Evolutionary conservation across 2,888 invertebrate genomes (phyloP).

Genomic region (Schizaphis graminum): DNA sequence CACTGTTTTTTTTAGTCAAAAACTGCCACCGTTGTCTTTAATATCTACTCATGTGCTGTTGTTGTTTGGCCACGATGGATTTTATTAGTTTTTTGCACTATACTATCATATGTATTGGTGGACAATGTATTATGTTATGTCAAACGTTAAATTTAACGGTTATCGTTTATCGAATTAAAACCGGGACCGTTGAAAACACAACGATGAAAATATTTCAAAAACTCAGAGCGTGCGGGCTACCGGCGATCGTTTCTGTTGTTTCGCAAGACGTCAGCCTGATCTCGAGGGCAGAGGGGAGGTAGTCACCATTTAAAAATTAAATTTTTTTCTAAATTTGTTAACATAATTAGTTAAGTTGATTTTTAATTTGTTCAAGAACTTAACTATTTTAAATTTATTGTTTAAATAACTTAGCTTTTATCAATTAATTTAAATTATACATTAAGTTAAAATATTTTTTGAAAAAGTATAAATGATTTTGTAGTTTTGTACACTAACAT

Average conservation of each 20-base stretch:
- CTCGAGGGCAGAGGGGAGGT: too few relatives aligned
- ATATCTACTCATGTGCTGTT: not conserved
- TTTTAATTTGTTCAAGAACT: not conserved
- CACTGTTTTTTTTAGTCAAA: not conserved
- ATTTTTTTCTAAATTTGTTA: not conserved
- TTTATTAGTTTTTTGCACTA: not conserved
- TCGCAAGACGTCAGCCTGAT: not conserved
- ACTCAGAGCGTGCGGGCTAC: not conserved
- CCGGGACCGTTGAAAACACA: not conserved
- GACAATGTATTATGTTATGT: not conserved
- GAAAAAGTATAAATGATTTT: not conserved
- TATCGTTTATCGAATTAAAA: slow-evolving; percentile 4
- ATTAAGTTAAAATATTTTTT: not conserved
- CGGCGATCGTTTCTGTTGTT: not conserved
- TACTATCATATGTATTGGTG: not conserved
- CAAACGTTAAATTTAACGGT: not conserved
- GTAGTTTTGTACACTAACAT: not conserved
- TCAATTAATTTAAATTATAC: not conserved
- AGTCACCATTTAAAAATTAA: not conserved
- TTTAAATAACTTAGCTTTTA: not conserved
- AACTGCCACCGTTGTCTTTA: not conserved
- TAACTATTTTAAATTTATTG: not conserved
- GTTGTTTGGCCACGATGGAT: not conserved
- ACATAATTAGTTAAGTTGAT: not conserved
- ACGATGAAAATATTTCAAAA: not conserved